These are phyloP conservation scores for Campylomormyrus tamandua DNA, from an alignment of 2,113 vertebrate genomes.

Conservation along the genomic window DNA sequence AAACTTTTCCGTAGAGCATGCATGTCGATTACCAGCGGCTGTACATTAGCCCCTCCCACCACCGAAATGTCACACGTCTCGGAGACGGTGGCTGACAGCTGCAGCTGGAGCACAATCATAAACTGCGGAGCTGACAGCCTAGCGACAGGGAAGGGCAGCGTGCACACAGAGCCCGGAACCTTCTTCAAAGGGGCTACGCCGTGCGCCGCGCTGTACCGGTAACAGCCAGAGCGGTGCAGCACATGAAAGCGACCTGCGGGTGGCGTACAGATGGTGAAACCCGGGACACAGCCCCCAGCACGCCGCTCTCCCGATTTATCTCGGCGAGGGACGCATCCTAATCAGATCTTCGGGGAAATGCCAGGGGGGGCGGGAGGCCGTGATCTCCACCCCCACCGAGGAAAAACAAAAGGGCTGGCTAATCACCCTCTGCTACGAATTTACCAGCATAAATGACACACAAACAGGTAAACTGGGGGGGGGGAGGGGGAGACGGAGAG, in stretches of 20 bases:
- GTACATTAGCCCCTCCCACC: neutral
- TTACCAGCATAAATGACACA: neutral
- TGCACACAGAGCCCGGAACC: neutral
- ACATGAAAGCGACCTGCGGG: neutral
- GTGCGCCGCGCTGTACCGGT: neutral
- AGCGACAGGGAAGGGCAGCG: neutral
- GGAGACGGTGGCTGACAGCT: neutral
- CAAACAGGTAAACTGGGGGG: neutral
- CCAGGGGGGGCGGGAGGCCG: neutral
- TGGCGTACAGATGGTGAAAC: neutral
- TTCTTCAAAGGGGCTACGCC: neutral
- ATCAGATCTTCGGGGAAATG: neutral
- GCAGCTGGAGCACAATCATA: neutral
- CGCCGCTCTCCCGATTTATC: neutral
- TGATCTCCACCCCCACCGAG: neutral
- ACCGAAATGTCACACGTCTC: neutral
- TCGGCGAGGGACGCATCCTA: neutral
- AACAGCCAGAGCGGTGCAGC: neutral
- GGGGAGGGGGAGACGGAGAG: neutral
- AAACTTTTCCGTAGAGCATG: neutral
- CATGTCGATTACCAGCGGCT: neutral
- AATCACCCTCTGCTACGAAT: neutral
- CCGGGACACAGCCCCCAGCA: neutral
- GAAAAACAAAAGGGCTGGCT: neutral
- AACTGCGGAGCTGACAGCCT: neutral